Base-by-base conservation (phyloP, 1,140 invertebrate species). In the Apis florea region DNA sequence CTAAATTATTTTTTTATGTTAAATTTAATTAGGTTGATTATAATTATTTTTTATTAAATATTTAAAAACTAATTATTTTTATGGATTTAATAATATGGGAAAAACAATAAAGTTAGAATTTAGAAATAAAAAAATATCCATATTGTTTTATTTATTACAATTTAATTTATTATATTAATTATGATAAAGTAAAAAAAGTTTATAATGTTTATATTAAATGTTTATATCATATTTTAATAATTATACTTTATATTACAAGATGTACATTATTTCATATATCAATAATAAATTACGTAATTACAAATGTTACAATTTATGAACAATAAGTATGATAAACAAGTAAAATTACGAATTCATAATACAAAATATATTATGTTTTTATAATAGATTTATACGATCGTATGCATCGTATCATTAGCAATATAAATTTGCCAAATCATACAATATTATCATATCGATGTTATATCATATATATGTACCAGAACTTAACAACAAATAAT, bases 221-320 rank as follows among this genome's bases (percentile, higher is more conserved):
- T 0, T n/a, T 1, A 51, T 47, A 5, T 17, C 19, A 13, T 11
- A 66, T 17, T 47, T 47, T 26, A 66, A n/a, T 4, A 47, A 17
- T 26, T 17, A 6, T 5, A 21, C 40, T 67, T 67, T 67, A n/a
- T 67, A 13, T 67, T 66, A 6, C 47, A n/a, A 47, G 47, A 67
- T 67, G 40, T 67, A 67, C 64, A 67, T 67, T 67, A 47, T 40
- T n/a, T 47, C 47, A 67, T 40, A 67, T 40, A 40, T 31, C 40
- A 67, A 47, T 21, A 47, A 66, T 79, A 53, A 56, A 61, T 70
- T 70, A 77, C 31, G 31, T 40, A 59, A 26, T 68, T 77, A 51
- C 13, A 53, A 59, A n/a, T 40, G 6, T 40, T 5, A 40, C 31
- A 40, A 40, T 40, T 40, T 40, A 71, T 19, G 24, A 17, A 61